Conservation (phyloP, 2,113 vertebrate species). For the Acanthisitta chloris region DNA sequence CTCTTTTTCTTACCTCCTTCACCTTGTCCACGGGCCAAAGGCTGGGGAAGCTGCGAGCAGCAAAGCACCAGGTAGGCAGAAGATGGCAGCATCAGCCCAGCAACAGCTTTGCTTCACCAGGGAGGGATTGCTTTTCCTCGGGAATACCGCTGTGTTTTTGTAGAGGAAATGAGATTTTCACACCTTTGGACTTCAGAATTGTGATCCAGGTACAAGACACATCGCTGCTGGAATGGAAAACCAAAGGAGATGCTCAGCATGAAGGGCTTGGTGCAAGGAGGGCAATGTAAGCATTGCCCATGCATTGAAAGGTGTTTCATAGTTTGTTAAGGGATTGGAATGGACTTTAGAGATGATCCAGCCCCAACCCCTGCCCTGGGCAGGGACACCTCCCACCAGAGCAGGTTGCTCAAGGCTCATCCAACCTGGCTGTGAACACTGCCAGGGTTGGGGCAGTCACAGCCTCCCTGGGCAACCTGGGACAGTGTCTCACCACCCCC, state of each 20-base stretch:
- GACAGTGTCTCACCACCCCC: too few relatives aligned
- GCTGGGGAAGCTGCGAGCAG: neutral
- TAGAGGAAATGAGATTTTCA: neutral
- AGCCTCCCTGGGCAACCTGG: too few relatives aligned
- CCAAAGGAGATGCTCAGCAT: neutral
- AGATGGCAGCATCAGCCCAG: conserved; percentile 55
- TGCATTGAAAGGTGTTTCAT: neutral
- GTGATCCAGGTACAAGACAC: neutral
- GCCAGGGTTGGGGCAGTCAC: too few relatives aligned
- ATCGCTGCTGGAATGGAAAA: neutral
- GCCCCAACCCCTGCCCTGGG: too few relatives aligned
- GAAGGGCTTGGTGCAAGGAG: neutral
- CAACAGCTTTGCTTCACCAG: neutral
- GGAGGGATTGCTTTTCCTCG: accelerated
- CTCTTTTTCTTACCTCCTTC: neutral
- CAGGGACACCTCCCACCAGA: too few relatives aligned
- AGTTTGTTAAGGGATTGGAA: too few relatives aligned
- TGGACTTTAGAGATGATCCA: too few relatives aligned
- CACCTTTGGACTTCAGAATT: neutral
- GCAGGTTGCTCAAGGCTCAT: too few relatives aligned
- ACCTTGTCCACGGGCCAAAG: accelerated
- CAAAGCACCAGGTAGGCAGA: neutral
- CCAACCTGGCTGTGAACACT: too few relatives aligned
- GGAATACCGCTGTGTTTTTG: accelerated
- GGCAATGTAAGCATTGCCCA: accelerated